Conservation (phyloP, 2,888 invertebrate genomes). For the Pherbina coryleti region DNA sequence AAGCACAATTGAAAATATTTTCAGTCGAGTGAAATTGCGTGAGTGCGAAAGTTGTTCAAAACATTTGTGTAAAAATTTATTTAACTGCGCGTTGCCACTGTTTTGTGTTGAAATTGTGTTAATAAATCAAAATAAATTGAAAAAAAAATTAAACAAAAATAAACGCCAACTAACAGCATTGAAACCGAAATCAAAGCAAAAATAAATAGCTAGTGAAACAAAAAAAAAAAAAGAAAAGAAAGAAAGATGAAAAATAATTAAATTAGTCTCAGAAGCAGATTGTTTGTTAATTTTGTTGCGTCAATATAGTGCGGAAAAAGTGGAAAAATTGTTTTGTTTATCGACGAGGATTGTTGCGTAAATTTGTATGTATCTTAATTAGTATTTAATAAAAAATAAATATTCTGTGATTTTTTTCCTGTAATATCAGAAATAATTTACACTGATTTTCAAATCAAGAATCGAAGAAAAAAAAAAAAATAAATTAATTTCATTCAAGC, state of each 20-base stretch:
- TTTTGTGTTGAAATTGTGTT: conserved; percentile 15
- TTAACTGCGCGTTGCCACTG: conserved; percentile 17
- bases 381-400: neutral
- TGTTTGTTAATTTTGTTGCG: conserved; percentile 18
- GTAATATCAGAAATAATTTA: conserved; percentile 17
- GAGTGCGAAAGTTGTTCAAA: conserved; percentile 47
- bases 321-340: conserved; percentile 1
- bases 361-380: conserved; percentile 7
- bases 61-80: neutral
- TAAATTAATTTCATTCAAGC: neutral
- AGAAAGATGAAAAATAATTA: conserved; percentile 18
- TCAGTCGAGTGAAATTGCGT: conserved; percentile 54
- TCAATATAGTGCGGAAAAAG: conserved; percentile 18
- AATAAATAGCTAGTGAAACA: neutral
- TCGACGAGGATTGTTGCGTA: neutral
- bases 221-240: neutral
- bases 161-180: conserved; percentile 28
- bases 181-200: conserved; percentile 26
- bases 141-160: conserved; percentile 27
- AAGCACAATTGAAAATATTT: conserved; percentile 32
- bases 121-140: conserved; percentile 13
- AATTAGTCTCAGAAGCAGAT: neutral
- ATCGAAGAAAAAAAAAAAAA: neutral
- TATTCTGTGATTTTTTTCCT: conserved; percentile 13
- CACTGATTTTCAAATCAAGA: conserved; percentile 28